These are phyloP conservation scores for Megathymus violae DNA, from an alignment of 1,140 invertebrate species.

Conservation along the genomic window DNA sequence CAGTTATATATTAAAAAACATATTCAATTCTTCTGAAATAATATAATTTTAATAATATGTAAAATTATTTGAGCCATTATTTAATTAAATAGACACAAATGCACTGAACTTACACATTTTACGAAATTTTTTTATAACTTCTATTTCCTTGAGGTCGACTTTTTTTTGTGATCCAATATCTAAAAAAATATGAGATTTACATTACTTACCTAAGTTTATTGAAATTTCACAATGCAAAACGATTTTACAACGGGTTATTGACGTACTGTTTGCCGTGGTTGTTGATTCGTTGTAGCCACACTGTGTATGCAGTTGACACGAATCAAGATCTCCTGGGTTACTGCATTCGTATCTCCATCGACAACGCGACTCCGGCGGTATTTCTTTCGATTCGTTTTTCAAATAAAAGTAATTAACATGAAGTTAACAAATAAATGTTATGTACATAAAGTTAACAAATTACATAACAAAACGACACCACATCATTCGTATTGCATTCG, in stretches of 20 bases:
- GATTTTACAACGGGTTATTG: too few species aligned
- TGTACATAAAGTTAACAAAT: neutral
- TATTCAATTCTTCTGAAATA: too few species aligned
- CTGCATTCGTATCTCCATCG: conserved; percentile 54
- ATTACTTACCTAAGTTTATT: too few species aligned
- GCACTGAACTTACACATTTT: conserved; percentile 57
- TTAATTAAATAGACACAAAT: too few species aligned
- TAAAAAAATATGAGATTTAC: too few species aligned
- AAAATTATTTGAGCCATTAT: too few species aligned
- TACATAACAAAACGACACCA: too few species aligned
- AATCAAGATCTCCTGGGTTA: conserved; percentile 48
- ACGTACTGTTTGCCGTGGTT: conserved; percentile 34
- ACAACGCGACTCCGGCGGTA: conserved; percentile 33
- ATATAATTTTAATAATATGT: too few species aligned
- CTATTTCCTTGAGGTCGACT: conserved; percentile 25
- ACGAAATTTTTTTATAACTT: conserved; percentile 35
- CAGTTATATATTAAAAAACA: too few species aligned
- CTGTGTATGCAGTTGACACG: conserved; percentile 47
- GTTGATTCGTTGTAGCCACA: conserved; percentile 36
- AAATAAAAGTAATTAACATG: neutral
- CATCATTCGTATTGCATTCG: too few species aligned
- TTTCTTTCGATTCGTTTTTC: neutral
- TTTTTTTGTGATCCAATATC: conserved; percentile 29
- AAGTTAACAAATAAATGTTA: too few species aligned
- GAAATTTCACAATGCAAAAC: too few species aligned